Evolutionary conservation across 2,113 vertebrate species (phyloP).

Genomic region (Mus pahari): DNA sequence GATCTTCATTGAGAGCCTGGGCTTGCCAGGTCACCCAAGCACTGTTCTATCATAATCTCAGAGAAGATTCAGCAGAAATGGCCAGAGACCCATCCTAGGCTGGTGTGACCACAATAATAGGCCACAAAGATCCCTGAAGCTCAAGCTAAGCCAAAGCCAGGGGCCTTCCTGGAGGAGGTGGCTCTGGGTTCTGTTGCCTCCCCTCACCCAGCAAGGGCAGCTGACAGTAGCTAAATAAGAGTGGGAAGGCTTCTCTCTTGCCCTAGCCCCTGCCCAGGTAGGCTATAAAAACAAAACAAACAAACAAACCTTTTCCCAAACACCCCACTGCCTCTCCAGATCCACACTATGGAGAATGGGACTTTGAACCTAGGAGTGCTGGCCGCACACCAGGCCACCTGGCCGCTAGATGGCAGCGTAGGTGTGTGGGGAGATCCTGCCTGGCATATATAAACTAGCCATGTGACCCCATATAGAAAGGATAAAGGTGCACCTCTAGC

Average conservation of each 20-base stretch:
- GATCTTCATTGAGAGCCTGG: accelerated
- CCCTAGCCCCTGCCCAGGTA: background rate
- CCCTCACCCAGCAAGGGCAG: background rate
- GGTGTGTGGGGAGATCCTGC: background rate
- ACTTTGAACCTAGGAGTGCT: background rate
- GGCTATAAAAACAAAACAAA: background rate
- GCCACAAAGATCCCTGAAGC: background rate
- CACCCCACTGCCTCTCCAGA: background rate
- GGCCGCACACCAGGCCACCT: background rate
- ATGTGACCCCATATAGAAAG: background rate
- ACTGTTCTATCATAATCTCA: too few relatives aligned
- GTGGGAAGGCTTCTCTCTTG: background rate
- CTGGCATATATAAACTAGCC: background rate
- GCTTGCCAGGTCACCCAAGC: background rate
- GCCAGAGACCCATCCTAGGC: background rate
- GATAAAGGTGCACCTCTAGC: accelerated
- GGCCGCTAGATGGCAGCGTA: slow-evolving; percentile 48
- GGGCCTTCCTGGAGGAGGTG: background rate
- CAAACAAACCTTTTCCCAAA: background rate
- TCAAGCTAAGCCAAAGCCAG: background rate
- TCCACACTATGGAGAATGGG: background rate
- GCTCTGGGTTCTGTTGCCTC: background rate
- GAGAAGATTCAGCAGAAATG: background rate
- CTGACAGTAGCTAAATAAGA: too few relatives aligned
- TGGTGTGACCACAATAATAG: background rate